These are phyloP conservation scores for Trissolcus brochymenae DNA, from an alignment of 2,888 invertebrate species.

Conservation along the genomic window DNA sequence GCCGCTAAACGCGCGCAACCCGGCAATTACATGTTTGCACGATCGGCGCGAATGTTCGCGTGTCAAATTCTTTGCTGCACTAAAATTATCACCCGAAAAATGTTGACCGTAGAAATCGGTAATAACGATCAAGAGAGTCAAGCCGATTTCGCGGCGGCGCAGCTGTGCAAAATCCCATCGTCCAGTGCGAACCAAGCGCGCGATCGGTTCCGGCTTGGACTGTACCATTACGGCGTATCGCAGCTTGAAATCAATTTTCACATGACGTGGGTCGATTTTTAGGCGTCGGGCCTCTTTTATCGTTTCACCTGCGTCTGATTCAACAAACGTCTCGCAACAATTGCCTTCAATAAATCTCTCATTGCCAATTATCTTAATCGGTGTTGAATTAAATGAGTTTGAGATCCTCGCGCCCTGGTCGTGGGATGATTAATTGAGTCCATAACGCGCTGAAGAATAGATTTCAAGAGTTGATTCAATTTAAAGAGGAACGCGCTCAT, in stretches of 20 bases:
- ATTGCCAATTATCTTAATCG: conserved; percentile 10
- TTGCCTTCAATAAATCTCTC: conserved; percentile 2
- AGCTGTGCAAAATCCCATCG: not conserved
- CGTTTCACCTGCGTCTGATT: conserved; percentile 4
- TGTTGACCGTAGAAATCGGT: conserved; percentile 14
- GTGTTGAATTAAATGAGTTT: not conserved
- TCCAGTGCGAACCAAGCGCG: conserved; percentile 9
- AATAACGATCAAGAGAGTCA: conserved; percentile 22
- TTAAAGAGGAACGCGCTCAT: conserved; percentile 14
- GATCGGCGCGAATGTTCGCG: not conserved
- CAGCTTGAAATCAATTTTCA: conserved; percentile 26
- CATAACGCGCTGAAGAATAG: conserved; percentile 1
- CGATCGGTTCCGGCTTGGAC: conserved; percentile 18
- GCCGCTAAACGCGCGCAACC: not conserved
- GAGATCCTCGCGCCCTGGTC: not conserved
- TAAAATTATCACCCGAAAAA: conserved; percentile 24
- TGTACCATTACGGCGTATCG: conserved; percentile 5
- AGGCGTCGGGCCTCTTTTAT: not conserved
- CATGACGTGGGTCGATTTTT: conserved; percentile 7
- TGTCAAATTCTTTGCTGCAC: conserved; percentile 3
- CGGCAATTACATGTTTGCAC: conserved; percentile 1
- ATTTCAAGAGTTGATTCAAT: conserved; percentile 20
- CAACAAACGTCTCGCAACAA: not conserved
- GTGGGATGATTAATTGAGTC: conserved; percentile 19
- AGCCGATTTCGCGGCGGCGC: conserved; percentile 8